These are phyloP conservation scores for Listrodromus nycthemerus DNA, from an alignment of 2,888 invertebrate species.

Conservation along the genomic window DNA sequence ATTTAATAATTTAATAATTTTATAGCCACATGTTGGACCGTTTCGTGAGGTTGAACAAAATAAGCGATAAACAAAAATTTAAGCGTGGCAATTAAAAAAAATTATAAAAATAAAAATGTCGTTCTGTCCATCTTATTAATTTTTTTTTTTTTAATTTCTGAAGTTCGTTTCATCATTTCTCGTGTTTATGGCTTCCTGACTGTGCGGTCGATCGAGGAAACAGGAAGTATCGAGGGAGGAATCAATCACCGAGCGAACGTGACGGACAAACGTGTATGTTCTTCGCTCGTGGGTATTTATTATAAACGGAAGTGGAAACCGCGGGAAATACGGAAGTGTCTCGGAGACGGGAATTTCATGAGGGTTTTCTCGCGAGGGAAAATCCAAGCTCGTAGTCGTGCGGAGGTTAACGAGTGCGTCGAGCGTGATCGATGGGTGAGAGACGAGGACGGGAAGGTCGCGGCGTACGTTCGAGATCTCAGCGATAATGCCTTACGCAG, in stretches of 20 bases:
- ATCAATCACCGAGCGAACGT: neutral
- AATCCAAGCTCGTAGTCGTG: conserved; percentile 16
- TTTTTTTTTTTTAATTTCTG: neutral
- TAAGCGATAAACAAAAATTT: no score
- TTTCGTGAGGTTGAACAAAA: no score
- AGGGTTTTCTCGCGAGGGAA: conserved; percentile 13
- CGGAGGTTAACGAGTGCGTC: conserved; percentile 56
- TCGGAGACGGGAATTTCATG: conserved; percentile 4
- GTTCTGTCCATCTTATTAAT: no score
- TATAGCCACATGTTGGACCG: no score
- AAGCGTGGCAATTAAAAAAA: neutral
- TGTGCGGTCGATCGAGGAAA: neutral
- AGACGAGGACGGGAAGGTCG: conserved; percentile 6
- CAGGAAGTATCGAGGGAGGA: conserved; percentile 41
- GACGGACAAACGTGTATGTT: conserved; percentile 4
- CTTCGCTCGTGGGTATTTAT: conserved; percentile 21
- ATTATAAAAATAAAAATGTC: neutral
- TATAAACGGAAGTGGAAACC: conserved; percentile 33
- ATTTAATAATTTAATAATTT: neutral
- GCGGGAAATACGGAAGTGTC: conserved; percentile 1
- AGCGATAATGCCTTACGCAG: neutral
- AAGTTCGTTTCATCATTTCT: neutral
- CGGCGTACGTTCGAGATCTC: neutral
- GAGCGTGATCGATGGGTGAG: conserved; percentile 18
- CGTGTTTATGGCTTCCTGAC: neutral